phyloP scores from a whole-genome alignment of 2,113 vertebrate genomes.

The Diadophis punctatus region DNA sequence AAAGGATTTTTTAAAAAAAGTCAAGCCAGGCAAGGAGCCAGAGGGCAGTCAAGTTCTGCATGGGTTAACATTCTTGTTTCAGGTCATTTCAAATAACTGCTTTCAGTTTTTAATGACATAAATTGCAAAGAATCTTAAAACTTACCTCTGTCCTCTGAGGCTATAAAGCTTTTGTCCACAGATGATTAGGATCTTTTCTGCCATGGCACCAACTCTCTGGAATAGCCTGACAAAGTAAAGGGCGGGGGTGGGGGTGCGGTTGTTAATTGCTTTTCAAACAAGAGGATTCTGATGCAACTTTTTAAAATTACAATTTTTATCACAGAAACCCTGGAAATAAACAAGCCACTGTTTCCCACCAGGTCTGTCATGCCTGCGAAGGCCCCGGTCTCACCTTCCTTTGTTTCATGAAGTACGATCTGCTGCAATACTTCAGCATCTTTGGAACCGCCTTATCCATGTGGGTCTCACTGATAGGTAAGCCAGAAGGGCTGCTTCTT shows the following conservation, averaged over 20 bases:
- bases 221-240: not conserved
- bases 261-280: not conserved
- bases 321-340: not conserved
- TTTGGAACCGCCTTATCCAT: constrained; percentile 92
- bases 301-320: not conserved
- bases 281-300: not conserved
- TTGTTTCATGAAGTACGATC: constrained; percentile 88
- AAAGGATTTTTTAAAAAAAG: not conserved
- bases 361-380: constrained; percentile 80
- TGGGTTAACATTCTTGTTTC: not conserved
- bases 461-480: constrained; percentile 94
- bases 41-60: not conserved
- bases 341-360: not conserved
- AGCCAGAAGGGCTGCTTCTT: constrained; percentile 62
- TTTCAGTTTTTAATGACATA: not conserved
- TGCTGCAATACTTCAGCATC: constrained; percentile 92
- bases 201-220: not conserved
- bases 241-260: not conserved
- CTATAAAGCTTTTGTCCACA: not conserved
- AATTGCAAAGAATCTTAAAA: not conserved
- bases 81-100: not conserved
- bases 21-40: not conserved
- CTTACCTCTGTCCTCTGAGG: not conserved
- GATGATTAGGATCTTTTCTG: not conserved
- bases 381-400: constrained; percentile 85